phyloP scores from a whole-genome alignment of 2,113 vertebrate species.

The Tetrax tetrax region DNA sequence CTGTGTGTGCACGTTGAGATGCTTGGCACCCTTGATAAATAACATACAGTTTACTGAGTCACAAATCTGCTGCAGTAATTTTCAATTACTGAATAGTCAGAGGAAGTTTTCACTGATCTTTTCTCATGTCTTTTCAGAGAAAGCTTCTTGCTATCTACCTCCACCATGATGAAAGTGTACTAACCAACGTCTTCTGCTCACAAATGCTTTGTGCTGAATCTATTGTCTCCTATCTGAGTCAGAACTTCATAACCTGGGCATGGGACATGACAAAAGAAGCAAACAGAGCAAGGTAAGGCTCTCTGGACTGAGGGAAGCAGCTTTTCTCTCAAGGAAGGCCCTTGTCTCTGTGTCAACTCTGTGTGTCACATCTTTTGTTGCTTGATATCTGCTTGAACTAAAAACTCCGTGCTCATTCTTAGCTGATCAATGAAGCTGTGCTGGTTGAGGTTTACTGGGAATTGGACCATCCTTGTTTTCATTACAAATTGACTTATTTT shows the following conservation, averaged over 20 bases:
- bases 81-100: neutral
- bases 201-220: slow-evolving; percentile 99
- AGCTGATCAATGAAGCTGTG: neutral
- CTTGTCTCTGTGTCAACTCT: neutral
- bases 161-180: slow-evolving; percentile 98
- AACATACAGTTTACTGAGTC: neutral
- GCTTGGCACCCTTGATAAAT: neutral
- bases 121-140: slow-evolving; percentile 82
- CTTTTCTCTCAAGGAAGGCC: neutral
- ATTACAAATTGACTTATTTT: neutral
- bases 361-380: neutral
- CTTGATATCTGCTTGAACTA: neutral
- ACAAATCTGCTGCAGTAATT: neutral
- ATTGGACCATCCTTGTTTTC: neutral
- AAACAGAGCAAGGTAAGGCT: slow-evolving; percentile 93
- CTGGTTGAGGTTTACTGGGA: neutral
- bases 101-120: slow-evolving; percentile 27
- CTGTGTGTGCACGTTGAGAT: neutral
- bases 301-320: neutral
- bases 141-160: slow-evolving; percentile 99
- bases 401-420: neutral
- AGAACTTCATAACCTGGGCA: slow-evolving; percentile 99
- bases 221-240: slow-evolving; percentile 97
- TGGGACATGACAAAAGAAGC: slow-evolving; percentile 98
- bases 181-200: slow-evolving; percentile 99